These are phyloP conservation scores for Polia nebulosa DNA, from an alignment of 2,888 invertebrate species.

Conservation along the genomic window DNA sequence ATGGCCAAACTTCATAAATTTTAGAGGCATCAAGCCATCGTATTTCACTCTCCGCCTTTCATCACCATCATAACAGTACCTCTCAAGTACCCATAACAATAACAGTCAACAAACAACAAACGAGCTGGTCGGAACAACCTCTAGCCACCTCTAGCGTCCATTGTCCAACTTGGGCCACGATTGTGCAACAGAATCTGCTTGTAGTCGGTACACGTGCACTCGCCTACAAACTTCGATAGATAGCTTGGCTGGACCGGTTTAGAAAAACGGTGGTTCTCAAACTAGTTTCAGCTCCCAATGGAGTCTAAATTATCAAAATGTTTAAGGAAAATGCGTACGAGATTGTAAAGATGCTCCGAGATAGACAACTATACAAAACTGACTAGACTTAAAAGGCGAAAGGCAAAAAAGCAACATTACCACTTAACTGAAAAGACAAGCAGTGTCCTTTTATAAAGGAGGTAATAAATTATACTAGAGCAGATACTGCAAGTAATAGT, in stretches of 20 bases:
- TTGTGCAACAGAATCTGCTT: conserved; percentile 51
- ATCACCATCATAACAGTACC: conserved; percentile 16
- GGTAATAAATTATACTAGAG: too few relatives aligned
- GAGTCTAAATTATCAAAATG: not conserved
- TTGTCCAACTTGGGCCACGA: conserved; percentile 49
- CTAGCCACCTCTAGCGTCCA: conserved; percentile 25
- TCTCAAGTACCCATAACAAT: conserved; percentile 4
- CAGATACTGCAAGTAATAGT: too few relatives aligned
- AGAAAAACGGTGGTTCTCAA: conserved; percentile 52
- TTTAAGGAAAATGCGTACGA: not conserved
- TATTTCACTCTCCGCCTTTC: not conserved
- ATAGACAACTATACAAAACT: not conserved
- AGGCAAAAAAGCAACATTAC: too few relatives aligned
- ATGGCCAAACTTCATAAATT: not conserved
- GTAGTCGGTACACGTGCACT: conserved; percentile 51
- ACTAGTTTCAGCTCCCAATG: not conserved
- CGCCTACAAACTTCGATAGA: conserved; percentile 54
- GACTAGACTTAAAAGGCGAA: not conserved
- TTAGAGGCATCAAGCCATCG: not conserved
- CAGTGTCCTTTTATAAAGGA: too few relatives aligned
- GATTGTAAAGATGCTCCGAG: not conserved
- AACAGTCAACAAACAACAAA: conserved; percentile 26
- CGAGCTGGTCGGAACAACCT: conserved; percentile 27
- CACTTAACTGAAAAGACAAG: too few relatives aligned
- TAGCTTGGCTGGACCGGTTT: conserved; percentile 77